Percentiles rank a stretch among this genome's conserved stretches.
Conservation (phyloP, 2,888 invertebrate genomes). For the Gastrophysa polygoni region DNA sequence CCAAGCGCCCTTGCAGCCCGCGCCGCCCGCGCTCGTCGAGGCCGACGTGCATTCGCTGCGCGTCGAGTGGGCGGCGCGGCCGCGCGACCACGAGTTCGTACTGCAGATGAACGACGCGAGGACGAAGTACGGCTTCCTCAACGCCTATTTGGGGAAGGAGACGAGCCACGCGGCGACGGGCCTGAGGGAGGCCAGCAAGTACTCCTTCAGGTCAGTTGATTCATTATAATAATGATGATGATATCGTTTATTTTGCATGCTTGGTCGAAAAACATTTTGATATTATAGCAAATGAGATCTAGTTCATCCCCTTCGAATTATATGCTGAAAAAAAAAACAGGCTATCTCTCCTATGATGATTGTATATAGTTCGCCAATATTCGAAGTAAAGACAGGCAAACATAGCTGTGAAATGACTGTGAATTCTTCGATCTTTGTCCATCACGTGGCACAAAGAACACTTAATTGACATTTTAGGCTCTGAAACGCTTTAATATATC, state of each 20-base stretch:
- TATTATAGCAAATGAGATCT: too few relatives aligned
- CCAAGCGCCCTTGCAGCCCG: constrained; percentile 78
- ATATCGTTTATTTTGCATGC: background rate
- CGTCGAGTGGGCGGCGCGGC: constrained; percentile 76
- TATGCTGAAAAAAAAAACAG: too few relatives aligned
- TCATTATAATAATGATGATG: background rate
- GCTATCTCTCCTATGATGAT: too few relatives aligned
- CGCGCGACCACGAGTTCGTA: constrained; percentile 80
- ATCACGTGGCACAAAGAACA: too few relatives aligned
- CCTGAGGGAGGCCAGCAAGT: constrained; percentile 17
- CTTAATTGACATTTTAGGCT: too few relatives aligned
- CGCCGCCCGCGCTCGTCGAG: constrained; percentile 73
- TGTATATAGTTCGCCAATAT: too few relatives aligned
- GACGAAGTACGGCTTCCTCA: constrained; percentile 59
- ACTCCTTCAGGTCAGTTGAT: constrained; percentile 20
- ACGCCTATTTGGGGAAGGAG: constrained; percentile 78
- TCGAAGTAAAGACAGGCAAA: too few relatives aligned
- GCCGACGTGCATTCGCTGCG: constrained; percentile 69
- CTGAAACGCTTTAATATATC: too few relatives aligned
- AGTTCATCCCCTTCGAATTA: too few relatives aligned
- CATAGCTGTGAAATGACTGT: too few relatives aligned
- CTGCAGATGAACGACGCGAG: constrained; percentile 75
- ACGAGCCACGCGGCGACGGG: constrained; percentile 18
- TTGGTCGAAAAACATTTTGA: too few relatives aligned
- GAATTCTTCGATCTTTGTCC: too few relatives aligned